These are phyloP conservation scores for Blomia tropicalis DNA, from an alignment of 2,888 invertebrate genomes.

Conservation along the genomic window DNA sequence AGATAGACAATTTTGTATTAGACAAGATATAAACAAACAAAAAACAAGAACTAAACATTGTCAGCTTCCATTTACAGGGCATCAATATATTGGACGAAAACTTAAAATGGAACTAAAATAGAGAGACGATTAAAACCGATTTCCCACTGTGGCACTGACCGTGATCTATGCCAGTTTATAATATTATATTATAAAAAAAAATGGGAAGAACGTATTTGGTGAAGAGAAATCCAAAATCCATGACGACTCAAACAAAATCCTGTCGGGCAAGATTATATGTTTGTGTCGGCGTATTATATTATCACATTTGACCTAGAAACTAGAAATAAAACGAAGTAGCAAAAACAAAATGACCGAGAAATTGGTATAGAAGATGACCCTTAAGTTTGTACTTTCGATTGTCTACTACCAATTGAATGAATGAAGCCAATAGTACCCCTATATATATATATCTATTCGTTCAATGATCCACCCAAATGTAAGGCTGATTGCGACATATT, in stretches of 20 bases:
- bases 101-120: too few species aligned
- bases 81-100: too few species aligned
- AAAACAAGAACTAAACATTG: too few species aligned
- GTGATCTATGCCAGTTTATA: slow-evolving; percentile 1
- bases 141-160: slow-evolving; percentile 15
- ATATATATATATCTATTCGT: too few species aligned
- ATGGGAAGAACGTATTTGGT: background rate
- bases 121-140: too few species aligned
- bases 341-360: background rate
- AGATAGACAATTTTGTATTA: too few species aligned
- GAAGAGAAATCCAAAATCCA: background rate
- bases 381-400: background rate
- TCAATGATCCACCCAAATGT: too few species aligned
- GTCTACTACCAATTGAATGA: background rate
- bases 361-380: background rate
- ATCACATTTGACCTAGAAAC: slow-evolving; percentile 5
- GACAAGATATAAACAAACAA: too few species aligned
- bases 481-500: too few species aligned
- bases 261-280: too few species aligned
- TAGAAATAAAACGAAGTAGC: background rate
- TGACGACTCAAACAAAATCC: background rate
- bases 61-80: too few species aligned
- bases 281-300: background rate
- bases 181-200: background rate
- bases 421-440: too few species aligned